A percentile compares a stretch with the other conserved stretches of the same genome.
Conservation (phyloP, 2,797 vertebrate genomes). For the Gambusia yucatana region DNA sequence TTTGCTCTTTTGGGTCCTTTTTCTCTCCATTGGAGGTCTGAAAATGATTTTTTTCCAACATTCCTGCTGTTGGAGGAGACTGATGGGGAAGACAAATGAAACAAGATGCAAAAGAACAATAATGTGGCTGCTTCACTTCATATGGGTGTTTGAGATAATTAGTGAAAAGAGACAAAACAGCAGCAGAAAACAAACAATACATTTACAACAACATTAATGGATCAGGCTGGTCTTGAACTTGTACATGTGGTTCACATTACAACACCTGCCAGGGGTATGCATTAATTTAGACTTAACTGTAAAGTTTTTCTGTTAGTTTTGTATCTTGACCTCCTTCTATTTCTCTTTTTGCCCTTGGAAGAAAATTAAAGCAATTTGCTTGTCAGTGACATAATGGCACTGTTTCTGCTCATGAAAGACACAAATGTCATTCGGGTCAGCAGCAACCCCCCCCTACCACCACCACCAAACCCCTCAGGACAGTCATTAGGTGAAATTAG, state of each 20-base stretch:
- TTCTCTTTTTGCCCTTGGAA: conserved; percentile 7
- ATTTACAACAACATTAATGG: neutral
- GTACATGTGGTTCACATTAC: neutral
- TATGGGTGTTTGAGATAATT: neutral
- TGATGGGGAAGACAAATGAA: neutral
- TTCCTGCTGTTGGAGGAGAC: neutral
- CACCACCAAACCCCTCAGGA: conserved; percentile 51
- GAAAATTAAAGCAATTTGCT: conserved; percentile 52
- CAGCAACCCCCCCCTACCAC: conserved; percentile 23
- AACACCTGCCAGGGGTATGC: neutral
- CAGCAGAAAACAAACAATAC: neutral
- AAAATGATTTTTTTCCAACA: neutral
- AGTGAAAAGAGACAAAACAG: neutral
- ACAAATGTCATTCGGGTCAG: conserved; percentile 65
- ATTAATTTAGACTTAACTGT: neutral
- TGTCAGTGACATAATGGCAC: conserved; percentile 53
- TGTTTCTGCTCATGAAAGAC: conserved; percentile 59
- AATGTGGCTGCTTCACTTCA: neutral
- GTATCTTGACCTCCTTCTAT: neutral
- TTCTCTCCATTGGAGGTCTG: neutral
- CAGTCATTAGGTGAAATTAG: conserved; percentile 76
- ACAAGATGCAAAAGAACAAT: neutral
- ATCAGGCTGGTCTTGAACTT: neutral
- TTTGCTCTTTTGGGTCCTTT: neutral
- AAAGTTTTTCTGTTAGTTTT: neutral